These are phyloP conservation scores for Mongoloraphidia duomilia DNA, from an alignment of 2,888 invertebrate species.

Conservation along the genomic window DNA sequence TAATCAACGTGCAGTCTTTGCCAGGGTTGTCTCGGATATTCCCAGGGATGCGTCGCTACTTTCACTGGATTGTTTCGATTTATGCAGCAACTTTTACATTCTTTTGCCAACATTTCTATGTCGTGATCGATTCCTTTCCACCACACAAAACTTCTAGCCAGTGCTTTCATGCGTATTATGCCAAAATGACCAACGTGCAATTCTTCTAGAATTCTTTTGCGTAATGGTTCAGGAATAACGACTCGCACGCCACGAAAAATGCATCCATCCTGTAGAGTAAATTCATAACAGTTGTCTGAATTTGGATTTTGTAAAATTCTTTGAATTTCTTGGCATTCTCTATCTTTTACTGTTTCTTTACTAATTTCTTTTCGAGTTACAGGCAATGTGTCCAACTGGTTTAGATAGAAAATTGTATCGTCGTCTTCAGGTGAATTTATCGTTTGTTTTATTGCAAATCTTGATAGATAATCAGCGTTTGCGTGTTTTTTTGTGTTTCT, in stretches of 20 bases:
- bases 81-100: slow-evolving; percentile 12
- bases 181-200: slow-evolving; percentile 17
- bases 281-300: slow-evolving; percentile 9
- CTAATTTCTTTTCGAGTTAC: slow-evolving; percentile 7
- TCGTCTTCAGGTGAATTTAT: neutral
- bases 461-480: slow-evolving; percentile 8
- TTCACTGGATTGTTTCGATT: slow-evolving; percentile 11
- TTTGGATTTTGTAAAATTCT: slow-evolving; percentile 6
- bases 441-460: slow-evolving; percentile 3
- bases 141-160: slow-evolving; percentile 14
- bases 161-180: slow-evolving; percentile 18
- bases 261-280: no score
- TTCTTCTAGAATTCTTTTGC: slow-evolving; percentile 10
- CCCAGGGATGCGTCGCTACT: slow-evolving; percentile 15
- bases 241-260: no score
- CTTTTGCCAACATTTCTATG: slow-evolving; percentile 12
- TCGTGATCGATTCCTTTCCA: slow-evolving; percentile 17
- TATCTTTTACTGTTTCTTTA: slow-evolving; percentile 6
- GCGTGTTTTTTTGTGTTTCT: slow-evolving; percentile 12
- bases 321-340: slow-evolving; percentile 6
- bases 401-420: slow-evolving; percentile 12
- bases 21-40: slow-evolving; percentile 16
- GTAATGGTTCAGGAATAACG: slow-evolving; percentile 11
- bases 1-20: slow-evolving; percentile 20
- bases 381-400: slow-evolving; percentile 9